These are phyloP conservation scores for Oplegnathus fasciatus DNA, from an alignment of 2,113 vertebrate genomes.

Conservation along the genomic window DNA sequence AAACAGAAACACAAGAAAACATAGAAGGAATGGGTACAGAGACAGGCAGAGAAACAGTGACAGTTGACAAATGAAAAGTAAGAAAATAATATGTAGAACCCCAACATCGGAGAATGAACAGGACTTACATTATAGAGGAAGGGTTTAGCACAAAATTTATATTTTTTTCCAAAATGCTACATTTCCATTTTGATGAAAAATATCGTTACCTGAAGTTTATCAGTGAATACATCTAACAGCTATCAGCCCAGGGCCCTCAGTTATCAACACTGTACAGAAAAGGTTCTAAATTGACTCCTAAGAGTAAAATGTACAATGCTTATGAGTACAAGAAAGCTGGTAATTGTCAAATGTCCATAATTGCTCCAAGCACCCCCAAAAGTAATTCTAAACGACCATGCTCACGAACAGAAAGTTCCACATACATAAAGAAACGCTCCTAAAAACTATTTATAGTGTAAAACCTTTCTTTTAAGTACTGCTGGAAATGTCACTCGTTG, in stretches of 20 bases:
- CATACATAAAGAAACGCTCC: not conserved
- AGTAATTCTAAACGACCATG: not conserved
- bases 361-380: not conserved
- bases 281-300: not conserved
- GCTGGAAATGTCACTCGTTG: conserved; percentile 8
- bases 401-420: not conserved
- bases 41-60: not conserved
- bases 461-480: not conserved
- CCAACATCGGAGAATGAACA: not conserved
- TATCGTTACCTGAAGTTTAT: conserved; percentile 36
- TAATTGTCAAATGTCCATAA: not conserved
- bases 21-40: not conserved
- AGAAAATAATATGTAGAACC: not conserved
- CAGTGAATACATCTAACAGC: conserved; percentile 12
- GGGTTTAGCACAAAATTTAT: not conserved
- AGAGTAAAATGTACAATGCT: not conserved
- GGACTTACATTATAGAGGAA: conserved; percentile 6
- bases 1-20: conserved; percentile 40
- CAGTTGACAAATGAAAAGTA: not conserved
- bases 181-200: conserved; percentile 42
- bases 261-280: conserved; percentile 44
- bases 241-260: conserved; percentile 3
- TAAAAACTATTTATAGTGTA: not conserved
- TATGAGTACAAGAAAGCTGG: not conserved
- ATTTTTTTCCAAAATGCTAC: conserved; percentile 21